Base-by-base conservation (phyloP, 2,113 vertebrate species). In the Ptyas mucosa region DNA sequence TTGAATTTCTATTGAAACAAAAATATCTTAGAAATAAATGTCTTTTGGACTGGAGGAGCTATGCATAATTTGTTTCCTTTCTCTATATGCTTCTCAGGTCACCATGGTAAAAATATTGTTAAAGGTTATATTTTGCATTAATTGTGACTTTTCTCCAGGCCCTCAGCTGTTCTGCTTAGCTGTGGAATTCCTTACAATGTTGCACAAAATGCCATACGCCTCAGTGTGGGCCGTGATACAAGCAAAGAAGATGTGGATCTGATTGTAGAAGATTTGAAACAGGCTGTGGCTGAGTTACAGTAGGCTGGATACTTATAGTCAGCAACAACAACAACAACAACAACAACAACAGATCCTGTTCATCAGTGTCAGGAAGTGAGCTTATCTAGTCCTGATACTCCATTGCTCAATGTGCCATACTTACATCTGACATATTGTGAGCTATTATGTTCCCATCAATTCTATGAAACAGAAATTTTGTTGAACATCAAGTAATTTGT, bases 161-260 rank as follows among this genome's bases (percentile, higher is more conserved):
- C 99, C 0, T 99, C 99, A 1, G 97, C 97, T 0, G 98, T 99
- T 95, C 98, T 99, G 75, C 98, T 99, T 94, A 98, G 97, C 97
- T 99, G 98, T 0, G 99, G 99, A 8, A 87, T 99, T 89, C 97
- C 98, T 0, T 87, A 94, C 0, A 96, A 98, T 0, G 98, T 98
- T 96, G 99, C 99, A 0, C 97, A 94, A 75, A 99, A 99, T 0
- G 99, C 99, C 0, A 39, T 99, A 91, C 98, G 99, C 92, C 96
- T 99, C 93, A 99, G 99, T 0, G 97, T 99, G 94, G 99, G 99
- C 15, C 97, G 98, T 8, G 92, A 95, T 87, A 99, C 98, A 21
- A 98, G 97, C 4, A 96, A 86, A 85, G 97, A 97, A 0, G 98
- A 99, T 0, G 98, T 99, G 96, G 99, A 99, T 88, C 93, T 97